phyloP scores from a whole-genome alignment of 53 echinoderm and acorn worm species.

The Stichopus horrens region DNA sequence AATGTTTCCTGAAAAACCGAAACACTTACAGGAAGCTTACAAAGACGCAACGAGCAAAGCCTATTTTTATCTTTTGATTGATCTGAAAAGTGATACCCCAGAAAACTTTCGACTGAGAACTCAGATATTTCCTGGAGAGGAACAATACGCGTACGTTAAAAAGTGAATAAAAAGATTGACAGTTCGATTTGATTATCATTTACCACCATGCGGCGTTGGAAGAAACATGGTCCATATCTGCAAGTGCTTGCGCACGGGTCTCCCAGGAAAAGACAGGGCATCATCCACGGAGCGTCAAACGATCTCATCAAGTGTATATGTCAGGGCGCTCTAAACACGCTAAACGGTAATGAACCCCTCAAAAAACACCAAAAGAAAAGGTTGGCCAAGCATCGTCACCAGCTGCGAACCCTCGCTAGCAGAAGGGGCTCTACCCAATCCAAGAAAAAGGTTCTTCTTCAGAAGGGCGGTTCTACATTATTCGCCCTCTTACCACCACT shows the following conservation, averaged over 20 bases:
- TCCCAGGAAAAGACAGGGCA: slow-evolving; percentile 60
- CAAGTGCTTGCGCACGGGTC: slow-evolving; percentile 64
- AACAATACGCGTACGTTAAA: slow-evolving; percentile 57
- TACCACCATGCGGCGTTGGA: slow-evolving; percentile 24
- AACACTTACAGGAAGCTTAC: slow-evolving; percentile 71
- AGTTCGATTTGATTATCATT: no score
- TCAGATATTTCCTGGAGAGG: slow-evolving; percentile 64
- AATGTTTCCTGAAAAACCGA: slow-evolving; percentile 67
- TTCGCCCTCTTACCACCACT: slow-evolving; percentile 39
- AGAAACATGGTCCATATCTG: slow-evolving; percentile 57
- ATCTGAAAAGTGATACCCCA: slow-evolving; percentile 70
- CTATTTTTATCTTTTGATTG: slow-evolving; percentile 72
- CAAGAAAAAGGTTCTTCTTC: slow-evolving; percentile 51
- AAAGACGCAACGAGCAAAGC: slow-evolving; percentile 62
- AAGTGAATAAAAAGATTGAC: no score
- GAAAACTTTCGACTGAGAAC: slow-evolving; percentile 64
- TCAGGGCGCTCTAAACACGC: slow-evolving; percentile 57
- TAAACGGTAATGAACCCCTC: slow-evolving; percentile 65
- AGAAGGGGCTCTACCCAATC: slow-evolving; percentile 29
- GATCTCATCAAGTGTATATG: slow-evolving; percentile 59
- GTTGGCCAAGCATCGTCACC: slow-evolving; percentile 51
- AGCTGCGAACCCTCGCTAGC: slow-evolving; percentile 52
- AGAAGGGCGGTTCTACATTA: slow-evolving; percentile 10
- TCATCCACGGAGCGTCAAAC: slow-evolving; percentile 64
- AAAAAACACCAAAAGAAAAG: slow-evolving; percentile 51